Evolutionary conservation across 2,888 invertebrate genomes (phyloP), one percentile per base, ranked within the genome.

Genomic region (Amphiduros pacificus): DNA sequence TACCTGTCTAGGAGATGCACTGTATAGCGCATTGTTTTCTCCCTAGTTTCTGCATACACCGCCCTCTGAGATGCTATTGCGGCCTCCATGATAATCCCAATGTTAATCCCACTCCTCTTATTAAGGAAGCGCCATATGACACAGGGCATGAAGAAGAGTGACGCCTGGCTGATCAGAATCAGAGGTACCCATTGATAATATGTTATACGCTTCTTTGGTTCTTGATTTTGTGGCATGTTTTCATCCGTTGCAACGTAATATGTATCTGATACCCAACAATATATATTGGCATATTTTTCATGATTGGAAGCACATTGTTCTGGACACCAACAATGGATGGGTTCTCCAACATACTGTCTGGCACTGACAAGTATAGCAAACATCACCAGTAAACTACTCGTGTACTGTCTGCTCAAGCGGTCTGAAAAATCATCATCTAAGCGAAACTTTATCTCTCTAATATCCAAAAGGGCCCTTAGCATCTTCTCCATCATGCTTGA

Each of bases 331-430:
- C 84, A 84, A 67, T 84, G 83, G 51, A 84, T 84, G 11, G 84
- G 83, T 64, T 81, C 79, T 9, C 84, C 84, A 48, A 84, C 81
- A 70, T 84, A 84, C 73, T 85, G 84, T 65, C 84, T 82, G 54
- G 83, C 82, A 48, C 83, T 82, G 56, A 85, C 80, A 55, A 84
- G 67, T 4, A 83, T 76, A 60, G 82, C 76, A 66, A 80, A 76
- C 20, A 82, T 75, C 55, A 85, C 72, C 61, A 85, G 71, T 40
- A 84, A 68, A 17, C 81, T 74, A 4, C 61, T 57, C 14, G 82
- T 82, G 72, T 80, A 82, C 70, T 83, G 82, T 62, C 84, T 78
- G 73, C 82, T 84, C 55, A 84, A 72, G 65, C 84, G 80, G 70
- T 84, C 84, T 32, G 82, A 76, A 29, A 79, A 76, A 69, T 84